These are phyloP conservation scores for Paedocypris micromegethes DNA, from an alignment of 2,797 vertebrate genomes.

Conservation along the genomic window DNA sequence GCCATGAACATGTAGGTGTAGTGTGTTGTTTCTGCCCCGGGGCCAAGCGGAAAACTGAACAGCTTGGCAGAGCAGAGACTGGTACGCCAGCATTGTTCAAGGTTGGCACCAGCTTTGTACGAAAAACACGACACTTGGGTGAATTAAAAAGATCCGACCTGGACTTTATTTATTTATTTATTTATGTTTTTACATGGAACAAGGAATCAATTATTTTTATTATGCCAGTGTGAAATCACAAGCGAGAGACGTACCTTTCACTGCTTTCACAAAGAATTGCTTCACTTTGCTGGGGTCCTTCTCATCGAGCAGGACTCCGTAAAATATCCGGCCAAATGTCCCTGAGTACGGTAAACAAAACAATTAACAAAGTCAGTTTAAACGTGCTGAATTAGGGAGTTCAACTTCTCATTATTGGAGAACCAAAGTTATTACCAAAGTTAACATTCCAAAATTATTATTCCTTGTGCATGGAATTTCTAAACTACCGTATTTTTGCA, in stretches of 20 bases:
- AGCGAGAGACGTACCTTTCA: slow-evolving; percentile 80
- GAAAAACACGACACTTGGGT: slow-evolving; percentile 55
- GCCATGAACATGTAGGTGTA: slow-evolving; percentile 70
- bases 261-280: slow-evolving; percentile 92
- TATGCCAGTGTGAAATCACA: neutral
- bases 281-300: slow-evolving; percentile 96
- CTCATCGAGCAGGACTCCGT: slow-evolving; percentile 90
- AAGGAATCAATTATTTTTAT: too few species aligned
- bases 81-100: slow-evolving; percentile 59
- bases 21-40: slow-evolving; percentile 68
- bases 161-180: too few species aligned
- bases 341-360: slow-evolving; percentile 65
- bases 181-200: too few species aligned
- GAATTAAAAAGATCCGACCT: slow-evolving; percentile 28
- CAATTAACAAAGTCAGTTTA: slow-evolving; percentile 30
- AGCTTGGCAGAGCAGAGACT: slow-evolving; percentile 50
- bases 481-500: too few species aligned
- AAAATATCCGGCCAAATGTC: slow-evolving; percentile 97
- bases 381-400: neutral
- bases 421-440: neutral
- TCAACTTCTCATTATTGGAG: neutral
- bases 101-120: slow-evolving; percentile 55
- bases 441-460: too few species aligned
- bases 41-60: slow-evolving; percentile 56
- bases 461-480: too few species aligned